phyloP scores from a whole-genome alignment of 2,888 invertebrate species.

The Phragmatobia fuliginosa region DNA sequence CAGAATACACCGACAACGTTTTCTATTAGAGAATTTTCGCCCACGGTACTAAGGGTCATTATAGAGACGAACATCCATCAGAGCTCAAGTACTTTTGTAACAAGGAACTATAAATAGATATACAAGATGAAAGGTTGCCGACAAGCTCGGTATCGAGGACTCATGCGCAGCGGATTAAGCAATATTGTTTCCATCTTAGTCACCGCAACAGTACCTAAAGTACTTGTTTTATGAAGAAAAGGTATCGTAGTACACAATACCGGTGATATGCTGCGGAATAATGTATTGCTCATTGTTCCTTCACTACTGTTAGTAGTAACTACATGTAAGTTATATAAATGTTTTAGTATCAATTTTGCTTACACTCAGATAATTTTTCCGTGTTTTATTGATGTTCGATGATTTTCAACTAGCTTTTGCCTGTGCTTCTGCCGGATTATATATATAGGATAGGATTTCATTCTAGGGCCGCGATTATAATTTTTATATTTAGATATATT shows the following conservation, averaged over 20 bases:
- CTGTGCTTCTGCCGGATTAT: no score
- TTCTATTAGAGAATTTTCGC: slow-evolving; percentile 25
- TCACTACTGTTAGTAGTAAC: neutral
- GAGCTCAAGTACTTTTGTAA: slow-evolving; percentile 35
- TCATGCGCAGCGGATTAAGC: slow-evolving; percentile 51
- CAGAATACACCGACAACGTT: slow-evolving; percentile 27
- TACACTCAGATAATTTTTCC: no score
- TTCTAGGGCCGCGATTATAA: no score
- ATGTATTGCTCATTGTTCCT: neutral
- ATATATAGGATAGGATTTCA: no score
- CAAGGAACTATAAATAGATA: slow-evolving; percentile 58
- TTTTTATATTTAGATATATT: no score
- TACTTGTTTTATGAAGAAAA: slow-evolving; percentile 3
- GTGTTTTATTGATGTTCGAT: no score
- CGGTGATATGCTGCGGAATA: neutral
- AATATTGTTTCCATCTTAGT: slow-evolving; percentile 51
- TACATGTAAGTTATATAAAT: neutral
- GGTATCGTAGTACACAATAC: neutral
- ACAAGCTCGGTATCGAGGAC: slow-evolving; percentile 53
- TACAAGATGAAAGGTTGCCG: slow-evolving; percentile 57
- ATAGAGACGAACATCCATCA: slow-evolving; percentile 29
- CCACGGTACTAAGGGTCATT: slow-evolving; percentile 28
- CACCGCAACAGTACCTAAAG: slow-evolving; percentile 30
- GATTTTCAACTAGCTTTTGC: no score
- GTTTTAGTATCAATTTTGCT: neutral